A percentile compares a stretch with the other conserved stretches of the same genome.
phyloP scores from a whole-genome alignment of 2,797 vertebrate genomes.

The Tinamus major region DNA sequence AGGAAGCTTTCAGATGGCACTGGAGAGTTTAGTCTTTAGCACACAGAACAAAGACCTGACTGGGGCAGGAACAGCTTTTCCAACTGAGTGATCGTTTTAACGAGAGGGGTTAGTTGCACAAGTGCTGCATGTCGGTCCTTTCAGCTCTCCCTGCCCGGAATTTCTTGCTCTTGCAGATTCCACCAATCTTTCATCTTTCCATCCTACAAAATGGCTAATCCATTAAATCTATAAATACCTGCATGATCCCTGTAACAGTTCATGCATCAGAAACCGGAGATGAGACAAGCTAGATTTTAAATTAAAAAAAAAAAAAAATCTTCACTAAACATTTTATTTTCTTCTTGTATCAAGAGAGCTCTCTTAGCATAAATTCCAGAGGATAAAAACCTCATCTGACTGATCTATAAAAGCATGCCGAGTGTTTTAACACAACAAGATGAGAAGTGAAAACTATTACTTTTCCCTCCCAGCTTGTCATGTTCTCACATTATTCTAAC shows the following conservation, averaged over 20 bases:
- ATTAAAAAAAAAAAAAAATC: not conserved
- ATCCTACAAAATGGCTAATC: slow-evolving; percentile 23
- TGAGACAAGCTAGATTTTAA: slow-evolving; percentile 10
- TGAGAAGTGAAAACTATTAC: slow-evolving; percentile 6
- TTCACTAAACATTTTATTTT: not conserved
- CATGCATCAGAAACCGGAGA: slow-evolving; percentile 10
- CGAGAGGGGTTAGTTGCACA: slow-evolving; percentile 6
- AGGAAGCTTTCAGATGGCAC: not conserved
- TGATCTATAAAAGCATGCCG: not conserved
- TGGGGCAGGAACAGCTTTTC: slow-evolving; percentile 51
- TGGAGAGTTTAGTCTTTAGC: not conserved
- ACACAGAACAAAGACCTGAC: slow-evolving; percentile 6
- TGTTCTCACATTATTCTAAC: slow-evolving; percentile 10
- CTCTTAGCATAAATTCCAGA: not conserved
- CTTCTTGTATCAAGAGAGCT: not conserved
- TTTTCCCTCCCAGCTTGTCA: not conserved
- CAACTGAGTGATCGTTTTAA: not conserved
- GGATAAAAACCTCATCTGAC: slow-evolving; percentile 1
- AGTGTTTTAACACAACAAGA: slow-evolving; percentile 24
- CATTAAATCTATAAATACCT: slow-evolving; percentile 14
- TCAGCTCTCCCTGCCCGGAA: not conserved
- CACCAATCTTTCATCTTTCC: slow-evolving; percentile 19
- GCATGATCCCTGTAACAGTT: not conserved
- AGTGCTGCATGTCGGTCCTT: not conserved
- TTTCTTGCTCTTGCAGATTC: slow-evolving; percentile 7